Conservation (phyloP, 2,888 invertebrate genomes). For the Phlogophora meticulosa region DNA sequence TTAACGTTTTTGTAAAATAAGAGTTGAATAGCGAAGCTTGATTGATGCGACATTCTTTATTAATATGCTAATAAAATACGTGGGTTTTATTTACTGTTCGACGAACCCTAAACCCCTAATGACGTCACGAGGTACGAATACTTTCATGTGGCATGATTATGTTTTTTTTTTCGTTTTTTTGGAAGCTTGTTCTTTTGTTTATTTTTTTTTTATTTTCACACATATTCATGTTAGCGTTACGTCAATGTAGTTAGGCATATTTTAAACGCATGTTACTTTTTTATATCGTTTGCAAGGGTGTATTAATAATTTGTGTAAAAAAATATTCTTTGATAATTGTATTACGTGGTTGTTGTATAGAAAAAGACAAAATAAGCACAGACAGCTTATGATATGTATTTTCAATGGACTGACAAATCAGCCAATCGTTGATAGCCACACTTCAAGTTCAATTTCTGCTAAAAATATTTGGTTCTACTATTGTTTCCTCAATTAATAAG, state of each 20-base stretch:
- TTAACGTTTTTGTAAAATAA: slow-evolving; percentile 60
- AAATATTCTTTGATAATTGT: background rate
- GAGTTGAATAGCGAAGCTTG: slow-evolving; percentile 77
- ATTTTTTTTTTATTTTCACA: slow-evolving; percentile 76
- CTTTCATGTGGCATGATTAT: slow-evolving; percentile 79
- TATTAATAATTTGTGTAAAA: slow-evolving; percentile 10
- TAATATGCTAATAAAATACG: slow-evolving; percentile 83
- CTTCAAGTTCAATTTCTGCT: background rate
- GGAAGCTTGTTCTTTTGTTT: slow-evolving; percentile 56
- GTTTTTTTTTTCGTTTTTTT: slow-evolving; percentile 62
- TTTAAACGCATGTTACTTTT: slow-evolving; percentile 63
- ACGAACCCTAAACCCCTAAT: slow-evolving; percentile 59
- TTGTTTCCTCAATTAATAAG: too few relatives aligned
- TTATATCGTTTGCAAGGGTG: slow-evolving; percentile 26
- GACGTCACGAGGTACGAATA: slow-evolving; percentile 75
- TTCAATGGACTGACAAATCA: background rate
- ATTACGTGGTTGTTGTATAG: background rate
- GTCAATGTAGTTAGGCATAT: slow-evolving; percentile 50
- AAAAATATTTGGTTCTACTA: background rate
- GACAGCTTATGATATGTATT: background rate
- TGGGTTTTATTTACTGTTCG: slow-evolving; percentile 71
- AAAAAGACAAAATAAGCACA: background rate
- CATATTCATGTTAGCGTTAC: slow-evolving; percentile 82
- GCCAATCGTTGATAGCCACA: background rate
- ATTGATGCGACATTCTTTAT: slow-evolving; percentile 80